Evolutionary conservation across 2,888 invertebrate genomes (phyloP).

Genomic region (Barypeithes pellucidus): DNA sequence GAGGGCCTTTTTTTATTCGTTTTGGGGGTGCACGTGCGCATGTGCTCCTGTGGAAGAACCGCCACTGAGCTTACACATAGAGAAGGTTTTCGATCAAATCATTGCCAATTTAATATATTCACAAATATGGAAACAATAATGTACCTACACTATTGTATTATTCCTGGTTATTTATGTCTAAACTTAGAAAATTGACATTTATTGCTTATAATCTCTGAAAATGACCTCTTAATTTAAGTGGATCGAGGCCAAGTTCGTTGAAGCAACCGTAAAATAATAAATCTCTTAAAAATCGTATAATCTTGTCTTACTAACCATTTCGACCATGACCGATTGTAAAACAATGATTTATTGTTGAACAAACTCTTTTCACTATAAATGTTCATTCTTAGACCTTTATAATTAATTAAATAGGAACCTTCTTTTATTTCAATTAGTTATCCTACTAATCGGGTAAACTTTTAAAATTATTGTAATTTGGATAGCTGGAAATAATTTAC

Average conservation of each 20-base stretch:
- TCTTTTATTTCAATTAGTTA: not conserved
- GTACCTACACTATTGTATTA: too few relatives aligned
- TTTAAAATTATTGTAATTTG: too few relatives aligned
- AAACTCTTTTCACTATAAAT: conserved; percentile 5
- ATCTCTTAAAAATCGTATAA: not conserved
- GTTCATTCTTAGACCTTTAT: conserved; percentile 8
- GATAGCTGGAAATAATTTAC: too few relatives aligned
- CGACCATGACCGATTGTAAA: conserved; percentile 17
- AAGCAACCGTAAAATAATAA: conserved; percentile 9
- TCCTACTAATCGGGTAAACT: too few relatives aligned
- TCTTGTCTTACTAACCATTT: conserved; percentile 9
- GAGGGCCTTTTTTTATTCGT: too few relatives aligned
- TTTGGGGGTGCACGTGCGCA: too few relatives aligned
- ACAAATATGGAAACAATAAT: too few relatives aligned
- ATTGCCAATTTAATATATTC: too few relatives aligned
- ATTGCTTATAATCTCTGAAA: not conserved
- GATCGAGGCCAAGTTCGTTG: conserved; percentile 6
- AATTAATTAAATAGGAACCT: not conserved
- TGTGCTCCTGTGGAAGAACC: too few relatives aligned
- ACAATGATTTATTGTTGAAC: conserved; percentile 10
- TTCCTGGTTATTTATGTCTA: too few relatives aligned
- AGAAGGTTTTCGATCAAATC: too few relatives aligned
- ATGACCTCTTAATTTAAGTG: conserved; percentile 2
- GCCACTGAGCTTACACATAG: too few relatives aligned
- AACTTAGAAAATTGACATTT: not conserved